Evolutionary conservation across 2,888 invertebrate species (phyloP), one percentile per base, ranked within the genome.

Genomic region (Netelia fuscicornis): DNA sequence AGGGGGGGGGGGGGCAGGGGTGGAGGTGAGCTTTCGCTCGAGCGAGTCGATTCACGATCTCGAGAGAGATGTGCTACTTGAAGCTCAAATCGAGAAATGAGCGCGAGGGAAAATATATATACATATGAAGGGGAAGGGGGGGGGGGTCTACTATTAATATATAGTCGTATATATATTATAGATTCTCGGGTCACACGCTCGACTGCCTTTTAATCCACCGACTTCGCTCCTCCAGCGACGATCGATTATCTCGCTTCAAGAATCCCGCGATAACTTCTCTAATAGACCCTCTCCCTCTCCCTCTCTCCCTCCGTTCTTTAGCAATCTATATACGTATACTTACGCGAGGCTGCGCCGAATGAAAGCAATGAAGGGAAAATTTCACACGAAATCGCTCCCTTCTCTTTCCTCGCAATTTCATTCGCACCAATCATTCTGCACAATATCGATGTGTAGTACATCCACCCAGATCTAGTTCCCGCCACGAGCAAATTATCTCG

Each of bases 231-330:
- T 79, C 37, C 37, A 71, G 75, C 71, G 79, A 64, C 76, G 76
- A 87, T 84, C 85, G 85, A 87, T 87, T 86, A 87, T 86, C 84
- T 81, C 86, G 86, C 86, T 83, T 86, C 85, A 87, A 75, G 83
- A 85, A 87, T 82, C 83, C 77, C 11, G 76, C 85, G 81, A 85
- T 85, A 85, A 86, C 83, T 85, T 56, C 86, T 83, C 81, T 86
- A 83, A 85, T 87, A 86, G 81, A 82, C 76, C 76, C 71, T 17
- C 65, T 58, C 78, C 56, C 78, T 80, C 37, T 6, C 37, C 0
- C 37, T 37, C 37, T 37, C 37, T 37, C 37, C 6, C 37, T 37
- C 6, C 37, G 37, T 65, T 72, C 65, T 65, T 44, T 17, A 11
- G 13, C 10, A 72, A 60, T 60, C 52, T 25, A 17, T 72, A 20